Conservation (phyloP, 1,140 invertebrate genomes). For the Drosophila tropicalis region DNA sequence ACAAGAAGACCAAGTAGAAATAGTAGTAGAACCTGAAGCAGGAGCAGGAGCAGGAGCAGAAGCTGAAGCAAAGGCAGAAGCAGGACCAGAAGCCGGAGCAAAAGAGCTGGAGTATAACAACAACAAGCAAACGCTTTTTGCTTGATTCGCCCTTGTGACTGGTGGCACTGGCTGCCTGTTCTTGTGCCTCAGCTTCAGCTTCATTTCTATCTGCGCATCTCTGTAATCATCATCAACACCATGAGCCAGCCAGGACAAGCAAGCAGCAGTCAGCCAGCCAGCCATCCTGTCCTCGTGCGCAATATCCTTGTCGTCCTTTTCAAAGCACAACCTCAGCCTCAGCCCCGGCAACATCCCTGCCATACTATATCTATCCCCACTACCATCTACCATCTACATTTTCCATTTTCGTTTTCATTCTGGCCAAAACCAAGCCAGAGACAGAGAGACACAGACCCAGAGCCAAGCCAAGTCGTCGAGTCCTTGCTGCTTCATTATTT, state of each 20-base stretch:
- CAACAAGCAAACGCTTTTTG: conserved; percentile 52
- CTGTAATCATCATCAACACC: conserved; percentile 80
- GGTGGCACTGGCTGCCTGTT: conserved; percentile 7
- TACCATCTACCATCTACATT: conserved; percentile 46
- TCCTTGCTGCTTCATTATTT: conserved; percentile 81
- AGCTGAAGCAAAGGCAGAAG: conserved; percentile 16
- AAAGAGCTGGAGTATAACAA: conserved; percentile 20
- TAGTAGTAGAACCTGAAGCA: conserved; percentile 43
- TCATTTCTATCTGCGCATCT: conserved; percentile 74
- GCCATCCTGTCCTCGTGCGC: conserved; percentile 78
- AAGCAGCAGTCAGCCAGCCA: conserved; percentile 53
- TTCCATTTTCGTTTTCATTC: conserved; percentile 81
- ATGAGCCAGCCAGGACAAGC: conserved; percentile 60
- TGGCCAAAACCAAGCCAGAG: conserved; percentile 37
- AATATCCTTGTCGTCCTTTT: conserved; percentile 77
- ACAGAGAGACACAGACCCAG: conserved; percentile 38
- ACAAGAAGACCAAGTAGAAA: conserved; percentile 52
- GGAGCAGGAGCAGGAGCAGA: conserved; percentile 39
- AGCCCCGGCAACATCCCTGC: neutral
- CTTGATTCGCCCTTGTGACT: conserved; percentile 54
- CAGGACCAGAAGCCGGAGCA: neutral
- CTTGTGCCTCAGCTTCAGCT: conserved; percentile 50
- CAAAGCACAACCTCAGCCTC: conserved; percentile 51
- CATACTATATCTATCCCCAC: neutral
- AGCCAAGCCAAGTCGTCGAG: conserved; percentile 61